phyloP scores from a whole-genome alignment of 2,113 vertebrate species.

The Gobio gobio region DNA sequence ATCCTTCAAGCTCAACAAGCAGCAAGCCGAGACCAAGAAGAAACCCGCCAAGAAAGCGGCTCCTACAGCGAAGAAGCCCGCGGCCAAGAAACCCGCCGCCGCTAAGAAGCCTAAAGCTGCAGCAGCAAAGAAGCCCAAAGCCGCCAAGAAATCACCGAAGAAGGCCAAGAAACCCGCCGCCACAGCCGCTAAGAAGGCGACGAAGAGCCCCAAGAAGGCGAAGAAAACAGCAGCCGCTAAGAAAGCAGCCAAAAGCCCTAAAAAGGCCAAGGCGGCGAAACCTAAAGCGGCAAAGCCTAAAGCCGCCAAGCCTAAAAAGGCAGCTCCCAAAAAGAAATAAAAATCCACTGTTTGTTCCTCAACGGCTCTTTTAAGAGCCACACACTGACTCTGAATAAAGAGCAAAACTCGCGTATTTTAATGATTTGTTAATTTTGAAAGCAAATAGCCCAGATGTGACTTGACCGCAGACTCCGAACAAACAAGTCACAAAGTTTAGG shows the following conservation, averaged over 20 bases:
- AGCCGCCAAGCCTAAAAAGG: neutral
- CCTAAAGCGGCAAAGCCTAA: neutral
- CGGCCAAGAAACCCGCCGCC: neutral
- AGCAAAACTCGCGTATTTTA: neutral
- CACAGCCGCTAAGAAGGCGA: neutral
- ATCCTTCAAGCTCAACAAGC: conserved; percentile 4
- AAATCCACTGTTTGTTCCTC: neutral
- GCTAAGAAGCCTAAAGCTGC: neutral
- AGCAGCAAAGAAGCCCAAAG: neutral
- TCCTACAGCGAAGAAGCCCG: neutral
- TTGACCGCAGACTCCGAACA: too few relatives aligned
- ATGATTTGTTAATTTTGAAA: too few relatives aligned
- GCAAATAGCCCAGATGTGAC: too few relatives aligned
- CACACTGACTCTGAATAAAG: neutral
- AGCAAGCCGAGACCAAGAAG: neutral
- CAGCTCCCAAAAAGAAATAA: conserved; percentile 8
- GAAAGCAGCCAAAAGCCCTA: neutral
- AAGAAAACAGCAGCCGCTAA: neutral
- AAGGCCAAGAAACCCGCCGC: neutral
- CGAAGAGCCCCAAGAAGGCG: neutral
- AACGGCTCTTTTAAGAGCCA: conserved; percentile 27
- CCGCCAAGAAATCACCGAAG: neutral
- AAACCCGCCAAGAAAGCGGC: neutral
- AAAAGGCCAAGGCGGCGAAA: neutral
- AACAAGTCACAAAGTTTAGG: too few relatives aligned